Percentiles rank a stretch among this genome's conserved stretches.
phyloP scores from a whole-genome alignment of 2,797 vertebrate species.

The Pipistrellus kuhlii region DNA sequence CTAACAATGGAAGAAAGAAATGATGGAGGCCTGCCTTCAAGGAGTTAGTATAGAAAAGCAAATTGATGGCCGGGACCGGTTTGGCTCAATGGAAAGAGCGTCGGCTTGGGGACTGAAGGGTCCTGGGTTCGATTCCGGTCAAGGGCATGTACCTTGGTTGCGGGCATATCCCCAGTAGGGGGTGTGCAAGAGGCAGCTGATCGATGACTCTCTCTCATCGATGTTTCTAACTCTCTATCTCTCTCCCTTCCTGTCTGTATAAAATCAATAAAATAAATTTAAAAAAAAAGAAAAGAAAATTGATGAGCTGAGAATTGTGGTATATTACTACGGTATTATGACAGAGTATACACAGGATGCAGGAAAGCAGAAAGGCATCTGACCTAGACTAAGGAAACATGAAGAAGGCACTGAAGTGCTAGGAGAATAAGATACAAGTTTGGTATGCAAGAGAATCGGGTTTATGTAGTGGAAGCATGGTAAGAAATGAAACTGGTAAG shows the following conservation, averaged over 20 bases:
- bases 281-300: background rate
- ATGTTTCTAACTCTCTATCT: no score
- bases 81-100: no score
- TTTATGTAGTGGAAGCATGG: background rate
- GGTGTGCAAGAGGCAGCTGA: no score
- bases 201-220: no score
- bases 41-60: background rate
- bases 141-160: no score
- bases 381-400: background rate
- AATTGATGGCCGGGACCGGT: no score
- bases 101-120: no score
- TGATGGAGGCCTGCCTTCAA: background rate
- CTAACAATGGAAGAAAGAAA: slow-evolving; percentile 14
- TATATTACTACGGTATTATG: background rate
- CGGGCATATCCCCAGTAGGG: no score
- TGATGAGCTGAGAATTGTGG: background rate
- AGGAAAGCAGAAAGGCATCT: background rate
- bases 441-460: background rate
- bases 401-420: background rate
- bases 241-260: no score
- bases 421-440: background rate
- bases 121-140: no score
- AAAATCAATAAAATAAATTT: no score
- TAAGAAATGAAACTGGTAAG: background rate
- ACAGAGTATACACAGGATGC: slow-evolving; percentile 7